Evolutionary conservation across 2,888 invertebrate genomes (phyloP).

Genomic region (Caenorhabditis wallacei): DNA sequence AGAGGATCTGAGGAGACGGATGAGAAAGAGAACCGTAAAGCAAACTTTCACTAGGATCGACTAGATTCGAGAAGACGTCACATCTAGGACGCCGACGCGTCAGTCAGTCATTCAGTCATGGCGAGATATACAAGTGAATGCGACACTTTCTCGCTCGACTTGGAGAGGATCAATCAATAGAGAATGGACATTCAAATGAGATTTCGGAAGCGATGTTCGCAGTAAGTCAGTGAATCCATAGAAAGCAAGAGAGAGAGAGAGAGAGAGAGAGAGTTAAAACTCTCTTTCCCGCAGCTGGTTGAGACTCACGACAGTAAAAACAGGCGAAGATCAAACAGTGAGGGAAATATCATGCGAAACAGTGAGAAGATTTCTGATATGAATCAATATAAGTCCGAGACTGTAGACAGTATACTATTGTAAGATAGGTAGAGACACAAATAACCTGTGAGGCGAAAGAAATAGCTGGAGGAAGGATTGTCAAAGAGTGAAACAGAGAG

Average conservation of each 20-base stretch:
- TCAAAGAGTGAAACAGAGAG: constrained; percentile 17
- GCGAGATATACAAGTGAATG: constrained; percentile 44
- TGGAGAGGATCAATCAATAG: constrained; percentile 40
- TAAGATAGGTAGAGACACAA: constrained; percentile 20
- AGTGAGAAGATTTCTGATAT: constrained; percentile 55
- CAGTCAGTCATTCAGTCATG: constrained; percentile 20
- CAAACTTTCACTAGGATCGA: constrained; percentile 58
- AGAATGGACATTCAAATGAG: background rate
- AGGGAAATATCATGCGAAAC: constrained; percentile 52
- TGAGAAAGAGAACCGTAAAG: constrained; percentile 58
- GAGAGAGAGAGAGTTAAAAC: constrained; percentile 1
- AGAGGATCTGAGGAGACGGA: constrained; percentile 23
- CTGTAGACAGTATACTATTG: constrained; percentile 27
- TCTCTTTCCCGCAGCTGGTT: constrained; percentile 21
- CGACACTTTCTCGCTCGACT: constrained; percentile 28
- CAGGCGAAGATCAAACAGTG: constrained; percentile 56
- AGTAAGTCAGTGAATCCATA: constrained; percentile 25
- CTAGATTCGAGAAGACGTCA: constrained; percentile 60
- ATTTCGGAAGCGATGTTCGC: constrained; percentile 19
- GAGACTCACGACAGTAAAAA: constrained; percentile 16
- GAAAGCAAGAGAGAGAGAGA: background rate
- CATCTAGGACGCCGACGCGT: constrained; percentile 48
- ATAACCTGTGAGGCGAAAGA: constrained; percentile 22
- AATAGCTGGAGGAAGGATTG: constrained; percentile 27
- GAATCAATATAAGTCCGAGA: constrained; percentile 52